Base-by-base conservation (phyloP, 2,888 invertebrate species). In the Eupithecia exiguata region DNA sequence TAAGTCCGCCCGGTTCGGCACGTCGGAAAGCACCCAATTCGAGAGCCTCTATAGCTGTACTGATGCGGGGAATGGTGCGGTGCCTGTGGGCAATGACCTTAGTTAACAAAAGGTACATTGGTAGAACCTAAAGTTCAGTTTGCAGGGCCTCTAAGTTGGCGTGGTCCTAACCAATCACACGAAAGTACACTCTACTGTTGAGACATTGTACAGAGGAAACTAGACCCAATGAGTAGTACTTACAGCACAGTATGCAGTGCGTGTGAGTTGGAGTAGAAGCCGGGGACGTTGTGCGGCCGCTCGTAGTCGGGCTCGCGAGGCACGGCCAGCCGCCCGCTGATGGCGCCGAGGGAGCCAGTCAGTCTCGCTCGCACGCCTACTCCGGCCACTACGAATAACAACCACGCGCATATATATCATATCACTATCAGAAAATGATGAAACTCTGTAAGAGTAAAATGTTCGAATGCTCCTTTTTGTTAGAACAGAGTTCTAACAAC, bases 301-400 rank as follows among this genome's bases (percentile, higher is more conserved):
- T 92, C 92, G 84, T 87, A 90, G 35, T 92, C 92, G n/a, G 86
- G 89, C 78, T 91, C 91, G 74, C 92, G 89, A 81, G 88, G 81
- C 62, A 88, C 87, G 63, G 88, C 84, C 81, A 91, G 82, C 70
- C 92, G 85, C 5, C 87, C 91, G 78, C 91, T 92, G 86, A 94
- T 94, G 30, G 94, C 92, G 73, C 94, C 94, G 79, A 95, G 84
- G 1, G 94, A 94, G 0, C 94, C 94, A 65, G 94, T 94, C 83
- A 94, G 87, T 0, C 94, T 91, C 40, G 90, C 90, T 71, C 88
- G 87, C 67, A 90, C 89, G 72, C 76, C 76, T 46, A 90, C 90
- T 1, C 89, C 90, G 5, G 86, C 81, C 84, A 89, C 88, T 89
- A 81, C 3, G 68, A 40, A 69, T 77, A 58, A 5, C 62, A 38